Conservation (phyloP, 2,888 invertebrate species). For the Oligia strigilis region DNA sequence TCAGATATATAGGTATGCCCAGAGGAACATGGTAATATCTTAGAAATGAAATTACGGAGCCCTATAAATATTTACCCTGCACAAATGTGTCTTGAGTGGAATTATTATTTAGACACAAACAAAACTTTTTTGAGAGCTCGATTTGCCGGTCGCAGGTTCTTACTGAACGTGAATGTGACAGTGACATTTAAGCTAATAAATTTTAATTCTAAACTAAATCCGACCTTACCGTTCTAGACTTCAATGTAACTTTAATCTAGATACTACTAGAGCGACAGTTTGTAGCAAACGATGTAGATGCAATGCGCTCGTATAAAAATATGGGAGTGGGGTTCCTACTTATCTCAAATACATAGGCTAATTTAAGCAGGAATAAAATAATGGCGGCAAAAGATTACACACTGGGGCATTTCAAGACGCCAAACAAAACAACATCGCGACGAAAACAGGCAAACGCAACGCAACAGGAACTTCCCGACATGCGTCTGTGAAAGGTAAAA, state of each 20-base stretch:
- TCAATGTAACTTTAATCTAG: not conserved
- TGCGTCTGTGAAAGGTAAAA: not conserved
- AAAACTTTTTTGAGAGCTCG: not conserved
- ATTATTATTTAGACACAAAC: not conserved
- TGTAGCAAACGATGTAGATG: not conserved
- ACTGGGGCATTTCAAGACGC: not conserved
- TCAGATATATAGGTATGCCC: too few species aligned
- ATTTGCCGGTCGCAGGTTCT: not conserved
- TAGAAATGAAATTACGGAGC: not conserved
- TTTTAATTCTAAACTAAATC: not conserved
- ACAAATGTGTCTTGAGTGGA: not conserved
- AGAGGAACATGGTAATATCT: not conserved
- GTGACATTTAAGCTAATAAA: slow-evolving; percentile 17
- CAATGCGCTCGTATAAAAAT: too few species aligned
- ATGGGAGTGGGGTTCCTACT: not conserved
- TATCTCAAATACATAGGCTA: not conserved
- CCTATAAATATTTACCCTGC: not conserved
- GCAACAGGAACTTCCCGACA: slow-evolving; percentile 40
- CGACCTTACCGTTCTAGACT: not conserved
- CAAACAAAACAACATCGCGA: slow-evolving; percentile 7
- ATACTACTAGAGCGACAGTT: not conserved
- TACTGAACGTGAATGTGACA: not conserved
- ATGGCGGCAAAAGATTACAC: not conserved
- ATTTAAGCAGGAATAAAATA: not conserved
- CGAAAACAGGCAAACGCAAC: not conserved